Evolutionary conservation across 2,888 invertebrate species (phyloP).

Genomic region (Epinotia demarniana): DNA sequence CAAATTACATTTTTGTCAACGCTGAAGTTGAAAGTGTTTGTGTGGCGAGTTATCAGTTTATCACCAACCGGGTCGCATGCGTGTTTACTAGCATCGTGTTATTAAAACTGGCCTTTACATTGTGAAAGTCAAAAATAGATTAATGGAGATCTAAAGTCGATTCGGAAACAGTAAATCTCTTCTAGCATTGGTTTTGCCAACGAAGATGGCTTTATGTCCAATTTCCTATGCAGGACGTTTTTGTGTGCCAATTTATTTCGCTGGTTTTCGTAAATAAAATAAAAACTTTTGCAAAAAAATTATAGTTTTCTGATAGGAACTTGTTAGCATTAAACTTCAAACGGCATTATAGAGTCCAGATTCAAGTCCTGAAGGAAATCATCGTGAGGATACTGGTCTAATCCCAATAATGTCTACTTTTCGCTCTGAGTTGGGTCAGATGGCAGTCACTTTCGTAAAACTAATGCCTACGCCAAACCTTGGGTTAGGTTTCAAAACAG

Average conservation of each 20-base stretch:
- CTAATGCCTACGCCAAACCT: too few species aligned
- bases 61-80: not conserved
- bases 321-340: too few species aligned
- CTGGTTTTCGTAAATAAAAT: not conserved
- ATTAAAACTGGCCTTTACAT: not conserved
- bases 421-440: too few species aligned
- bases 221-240: constrained; percentile 19
- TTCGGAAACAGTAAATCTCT: constrained; percentile 20
- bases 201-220: constrained; percentile 29
- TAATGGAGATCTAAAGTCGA: not conserved
- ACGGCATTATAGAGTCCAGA: too few species aligned
- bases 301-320: not conserved
- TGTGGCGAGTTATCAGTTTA: not conserved
- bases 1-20: too few species aligned
- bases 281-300: too few species aligned
- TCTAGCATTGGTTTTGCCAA: constrained; percentile 2
- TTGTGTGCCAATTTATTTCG: constrained; percentile 20
- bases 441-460: too few species aligned
- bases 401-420: too few species aligned
- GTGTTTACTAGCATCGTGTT: not conserved
- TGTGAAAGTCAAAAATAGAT: not conserved
- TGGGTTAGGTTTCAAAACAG: too few species aligned
- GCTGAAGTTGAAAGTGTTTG: too few species aligned
- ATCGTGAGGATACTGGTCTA: too few species aligned
- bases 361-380: too few species aligned